Percentiles rank a stretch among this genome's conserved stretches.
phyloP scores from a whole-genome alignment of 1,140 invertebrate species.

The Panulirus ornatus region DNA sequence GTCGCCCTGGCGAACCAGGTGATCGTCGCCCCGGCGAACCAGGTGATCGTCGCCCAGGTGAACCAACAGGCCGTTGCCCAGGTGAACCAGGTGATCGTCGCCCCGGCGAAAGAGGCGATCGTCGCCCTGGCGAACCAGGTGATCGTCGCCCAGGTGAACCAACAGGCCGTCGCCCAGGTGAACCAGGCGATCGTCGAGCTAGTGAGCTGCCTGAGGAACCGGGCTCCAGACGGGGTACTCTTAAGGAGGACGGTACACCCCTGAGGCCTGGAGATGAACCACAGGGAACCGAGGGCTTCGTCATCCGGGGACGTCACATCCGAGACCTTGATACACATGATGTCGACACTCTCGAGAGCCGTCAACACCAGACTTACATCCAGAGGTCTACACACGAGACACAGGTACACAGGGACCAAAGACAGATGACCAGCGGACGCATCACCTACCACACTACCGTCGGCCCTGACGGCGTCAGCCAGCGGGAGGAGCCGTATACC shows the following conservation, averaged over 20 bases:
- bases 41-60: conserved; percentile 16
- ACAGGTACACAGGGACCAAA: neutral
- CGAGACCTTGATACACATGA: neutral
- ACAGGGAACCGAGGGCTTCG: neutral
- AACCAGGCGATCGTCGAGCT: conserved; percentile 15
- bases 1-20: conserved; percentile 33
- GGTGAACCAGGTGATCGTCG: neutral
- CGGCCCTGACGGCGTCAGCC: neutral
- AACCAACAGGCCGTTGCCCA: conserved; percentile 24
- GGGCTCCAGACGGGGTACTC: neutral
- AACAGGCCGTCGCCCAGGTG: neutral
- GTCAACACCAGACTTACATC: neutral
- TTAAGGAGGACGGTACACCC: neutral
- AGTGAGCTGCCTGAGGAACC: neutral
- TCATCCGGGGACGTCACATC: neutral
- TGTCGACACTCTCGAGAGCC: neutral
- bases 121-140: neutral
- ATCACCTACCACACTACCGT: neutral
- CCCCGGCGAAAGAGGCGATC: neutral
- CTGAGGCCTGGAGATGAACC: neutral
- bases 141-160: neutral
- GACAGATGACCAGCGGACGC: neutral
- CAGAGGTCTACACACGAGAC: neutral
- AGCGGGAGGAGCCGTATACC: neutral
- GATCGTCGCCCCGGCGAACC: conserved; percentile 31